These are phyloP conservation scores for Bryconaethiops microstoma DNA, from an alignment of 2,797 vertebrate species.

Conservation along the genomic window DNA sequence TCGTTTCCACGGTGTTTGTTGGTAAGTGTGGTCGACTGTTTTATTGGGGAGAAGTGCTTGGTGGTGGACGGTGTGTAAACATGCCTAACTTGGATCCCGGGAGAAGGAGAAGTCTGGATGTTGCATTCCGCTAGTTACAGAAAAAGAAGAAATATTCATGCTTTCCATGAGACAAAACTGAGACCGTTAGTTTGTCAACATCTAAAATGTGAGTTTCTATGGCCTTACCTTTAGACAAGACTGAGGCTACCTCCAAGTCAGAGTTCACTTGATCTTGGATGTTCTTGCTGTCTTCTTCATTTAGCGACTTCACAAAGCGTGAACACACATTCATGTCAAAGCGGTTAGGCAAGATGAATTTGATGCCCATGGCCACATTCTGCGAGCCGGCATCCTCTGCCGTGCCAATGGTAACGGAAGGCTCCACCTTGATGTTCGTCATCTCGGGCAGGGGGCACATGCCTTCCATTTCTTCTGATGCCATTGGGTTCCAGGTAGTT, in stretches of 20 bases:
- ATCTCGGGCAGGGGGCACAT: conserved; percentile 86
- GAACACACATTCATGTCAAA: conserved; percentile 99
- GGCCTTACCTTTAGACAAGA: conserved; percentile 92
- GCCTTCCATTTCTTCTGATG: conserved; percentile 84
- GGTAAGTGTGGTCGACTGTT: conserved; percentile 96
- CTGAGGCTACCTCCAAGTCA: conserved; percentile 96
- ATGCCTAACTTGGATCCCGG: conserved; percentile 95
- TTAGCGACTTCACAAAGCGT: conserved; percentile 95
- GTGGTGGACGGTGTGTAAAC: conserved; percentile 98
- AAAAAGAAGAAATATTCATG: neutral
- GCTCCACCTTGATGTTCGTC: conserved; percentile 89
- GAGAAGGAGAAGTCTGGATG: conserved; percentile 96
- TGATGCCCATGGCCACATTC: conserved; percentile 94
- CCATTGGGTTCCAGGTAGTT: conserved; percentile 70
- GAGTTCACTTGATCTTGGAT: conserved; percentile 99
- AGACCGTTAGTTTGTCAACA: neutral
- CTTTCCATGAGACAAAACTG: neutral
- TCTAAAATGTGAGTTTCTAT: neutral
- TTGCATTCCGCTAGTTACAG: conserved; percentile 90
- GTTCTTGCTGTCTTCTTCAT: conserved; percentile 99
- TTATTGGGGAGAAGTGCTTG: conserved; percentile 98
- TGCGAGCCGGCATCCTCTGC: conserved; percentile 82
- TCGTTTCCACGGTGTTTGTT: conserved; percentile 98
- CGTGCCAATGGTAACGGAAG: conserved; percentile 73
- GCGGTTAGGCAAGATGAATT: conserved; percentile 95